phyloP scores from a whole-genome alignment of 2,113 vertebrate genomes.

The Oreochromis aureus region DNA sequence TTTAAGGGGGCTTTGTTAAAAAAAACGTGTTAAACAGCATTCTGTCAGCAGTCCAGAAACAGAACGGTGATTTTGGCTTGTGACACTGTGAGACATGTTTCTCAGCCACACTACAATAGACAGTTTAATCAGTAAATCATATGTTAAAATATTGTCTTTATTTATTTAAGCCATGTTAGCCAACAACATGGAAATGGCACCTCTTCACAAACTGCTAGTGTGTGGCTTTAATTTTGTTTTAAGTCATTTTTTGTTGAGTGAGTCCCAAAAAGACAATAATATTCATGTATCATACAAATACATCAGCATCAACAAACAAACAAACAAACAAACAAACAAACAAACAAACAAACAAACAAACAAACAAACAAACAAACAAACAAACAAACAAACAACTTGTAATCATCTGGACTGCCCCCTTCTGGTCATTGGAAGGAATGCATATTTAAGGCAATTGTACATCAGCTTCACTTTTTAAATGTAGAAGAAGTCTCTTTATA shows the following conservation, averaged over 20 bases:
- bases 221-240: background rate
- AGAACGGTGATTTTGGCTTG: background rate
- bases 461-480: background rate
- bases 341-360: too few species aligned
- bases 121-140: background rate
- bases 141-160: background rate
- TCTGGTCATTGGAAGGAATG: background rate
- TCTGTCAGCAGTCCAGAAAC: background rate
- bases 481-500: background rate
- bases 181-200: background rate
- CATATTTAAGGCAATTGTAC: background rate
- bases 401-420: background rate
- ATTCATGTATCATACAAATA: background rate
- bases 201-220: background rate
- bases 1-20: background rate
- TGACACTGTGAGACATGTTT: background rate
- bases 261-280: background rate
- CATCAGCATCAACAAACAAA: background rate
- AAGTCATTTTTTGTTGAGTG: background rate
- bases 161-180: background rate
- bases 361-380: background rate
- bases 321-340: background rate
- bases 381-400: background rate
- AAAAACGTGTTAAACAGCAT: background rate
- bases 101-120: background rate